Conservation (phyloP, 53 echinoderm and acorn worm genomes). For the Henricia sp. region DNA sequence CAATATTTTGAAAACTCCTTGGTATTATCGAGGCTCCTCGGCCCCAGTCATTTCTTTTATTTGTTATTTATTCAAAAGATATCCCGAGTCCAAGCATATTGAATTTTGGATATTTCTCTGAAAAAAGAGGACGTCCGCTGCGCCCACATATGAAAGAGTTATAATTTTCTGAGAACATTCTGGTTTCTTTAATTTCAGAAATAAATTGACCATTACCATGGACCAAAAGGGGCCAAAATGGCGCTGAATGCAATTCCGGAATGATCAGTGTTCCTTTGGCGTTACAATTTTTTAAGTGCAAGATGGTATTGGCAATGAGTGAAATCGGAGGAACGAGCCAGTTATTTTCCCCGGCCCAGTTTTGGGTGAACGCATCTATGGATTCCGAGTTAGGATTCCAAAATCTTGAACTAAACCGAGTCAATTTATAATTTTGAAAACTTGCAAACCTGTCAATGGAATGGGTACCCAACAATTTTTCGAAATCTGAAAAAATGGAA, state of each 20-base stretch:
- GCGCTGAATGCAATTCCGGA: slow-evolving; percentile 26
- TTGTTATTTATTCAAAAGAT: neutral
- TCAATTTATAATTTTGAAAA: neutral
- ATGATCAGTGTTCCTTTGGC: slow-evolving; percentile 15
- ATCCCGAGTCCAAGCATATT: neutral
- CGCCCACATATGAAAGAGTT: neutral
- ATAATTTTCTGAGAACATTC: neutral
- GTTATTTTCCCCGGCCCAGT: slow-evolving; percentile 29
- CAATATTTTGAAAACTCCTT: neutral
- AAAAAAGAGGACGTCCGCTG: neutral
- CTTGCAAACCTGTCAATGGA: slow-evolving; percentile 48
- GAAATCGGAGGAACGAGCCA: slow-evolving; percentile 31
- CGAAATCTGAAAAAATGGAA: neutral
- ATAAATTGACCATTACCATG: neutral
- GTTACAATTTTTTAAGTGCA: neutral
- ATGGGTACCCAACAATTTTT: slow-evolving; percentile 2
- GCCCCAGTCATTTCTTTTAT: neutral
- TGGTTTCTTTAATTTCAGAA: neutral
- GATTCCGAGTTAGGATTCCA: slow-evolving; percentile 5
- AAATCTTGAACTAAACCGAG: slow-evolving; percentile 11
- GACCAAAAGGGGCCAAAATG: slow-evolving; percentile 14
- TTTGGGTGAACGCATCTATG: slow-evolving; percentile 23
- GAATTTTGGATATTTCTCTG: neutral
- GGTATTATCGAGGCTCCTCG: slow-evolving; percentile 4
- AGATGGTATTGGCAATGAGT: slow-evolving; percentile 3